Conservation (phyloP, 2,888 invertebrate species). For the Vannuccia rotundouncinata region DNA sequence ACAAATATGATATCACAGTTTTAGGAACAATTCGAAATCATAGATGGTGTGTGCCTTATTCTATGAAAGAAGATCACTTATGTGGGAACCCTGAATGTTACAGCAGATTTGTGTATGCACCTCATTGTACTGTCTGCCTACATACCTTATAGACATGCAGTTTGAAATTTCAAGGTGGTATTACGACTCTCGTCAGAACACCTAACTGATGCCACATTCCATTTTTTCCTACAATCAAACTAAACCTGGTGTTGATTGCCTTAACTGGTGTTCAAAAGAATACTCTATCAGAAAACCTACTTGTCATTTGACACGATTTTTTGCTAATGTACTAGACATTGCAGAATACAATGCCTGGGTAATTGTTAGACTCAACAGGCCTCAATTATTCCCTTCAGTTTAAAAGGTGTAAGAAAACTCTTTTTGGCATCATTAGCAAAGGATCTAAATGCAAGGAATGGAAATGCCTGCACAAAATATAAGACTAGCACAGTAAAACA, state of each 20-base stretch:
- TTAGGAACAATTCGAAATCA: neutral
- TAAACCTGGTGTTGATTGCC: neutral
- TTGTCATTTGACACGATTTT: neutral
- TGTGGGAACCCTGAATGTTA: neutral
- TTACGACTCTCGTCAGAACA: neutral
- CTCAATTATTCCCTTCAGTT: neutral
- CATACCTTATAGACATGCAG: neutral
- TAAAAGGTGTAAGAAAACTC: neutral
- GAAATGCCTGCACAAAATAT: neutral
- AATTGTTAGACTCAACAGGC: no score
- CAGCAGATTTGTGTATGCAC: neutral
- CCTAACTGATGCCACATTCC: neutral
- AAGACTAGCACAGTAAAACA: neutral
- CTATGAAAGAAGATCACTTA: neutral
- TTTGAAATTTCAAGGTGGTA: neutral
- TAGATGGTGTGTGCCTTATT: neutral
- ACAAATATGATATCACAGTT: neutral
- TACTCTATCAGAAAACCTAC: neutral
- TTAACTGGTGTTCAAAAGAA: neutral
- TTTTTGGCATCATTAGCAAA: neutral
- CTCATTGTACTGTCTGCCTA: neutral
- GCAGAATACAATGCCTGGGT: no score
- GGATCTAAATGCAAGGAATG: neutral
- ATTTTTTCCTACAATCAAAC: neutral
- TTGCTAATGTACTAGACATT: neutral